Conservation (phyloP, 37 sponge, comb jelly and placozoan genomes). For the Beroe forskalii region DNA sequence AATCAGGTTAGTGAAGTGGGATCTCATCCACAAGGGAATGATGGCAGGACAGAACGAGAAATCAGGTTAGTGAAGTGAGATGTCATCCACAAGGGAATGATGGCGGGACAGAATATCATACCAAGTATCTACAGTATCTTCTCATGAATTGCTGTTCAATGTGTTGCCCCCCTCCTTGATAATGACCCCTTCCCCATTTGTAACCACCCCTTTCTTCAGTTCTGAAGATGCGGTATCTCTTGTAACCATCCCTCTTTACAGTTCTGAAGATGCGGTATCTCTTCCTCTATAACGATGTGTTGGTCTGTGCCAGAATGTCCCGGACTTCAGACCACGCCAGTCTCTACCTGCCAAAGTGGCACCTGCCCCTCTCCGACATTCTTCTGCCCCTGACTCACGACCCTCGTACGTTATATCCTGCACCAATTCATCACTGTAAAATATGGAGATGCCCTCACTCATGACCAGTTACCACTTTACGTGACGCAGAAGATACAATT, state of each 20-base stretch:
- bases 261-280: conserved; percentile 46
- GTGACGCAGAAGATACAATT: no score
- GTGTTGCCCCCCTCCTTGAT: no score
- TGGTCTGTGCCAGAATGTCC: conserved; percentile 60
- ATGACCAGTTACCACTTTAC: no score
- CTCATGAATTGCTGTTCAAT: no score
- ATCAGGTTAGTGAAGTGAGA: conserved; percentile 5
- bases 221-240: conserved; percentile 48
- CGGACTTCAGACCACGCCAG: conserved; percentile 5
- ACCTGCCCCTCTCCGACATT: conserved; percentile 50
- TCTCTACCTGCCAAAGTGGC: conserved; percentile 40
- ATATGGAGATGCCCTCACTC: no score
- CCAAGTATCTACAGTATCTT: background rate
- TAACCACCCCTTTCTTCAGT: no score
- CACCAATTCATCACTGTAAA: no score
- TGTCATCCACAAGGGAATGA: conserved; percentile 32
- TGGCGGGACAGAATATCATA: conserved; percentile 24
- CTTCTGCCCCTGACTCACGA: conserved; percentile 42
- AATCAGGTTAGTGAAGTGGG: conserved; percentile 4
- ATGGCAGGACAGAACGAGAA: conserved; percentile 63
- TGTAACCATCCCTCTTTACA: no score
- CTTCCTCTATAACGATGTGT: conserved; percentile 58
- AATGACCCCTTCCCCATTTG: no score
- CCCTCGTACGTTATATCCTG: conserved; percentile 44
- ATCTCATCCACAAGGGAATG: conserved; percentile 59